phyloP scores from a whole-genome alignment of 1,140 invertebrate species.

The Drosophila miranda region DNA sequence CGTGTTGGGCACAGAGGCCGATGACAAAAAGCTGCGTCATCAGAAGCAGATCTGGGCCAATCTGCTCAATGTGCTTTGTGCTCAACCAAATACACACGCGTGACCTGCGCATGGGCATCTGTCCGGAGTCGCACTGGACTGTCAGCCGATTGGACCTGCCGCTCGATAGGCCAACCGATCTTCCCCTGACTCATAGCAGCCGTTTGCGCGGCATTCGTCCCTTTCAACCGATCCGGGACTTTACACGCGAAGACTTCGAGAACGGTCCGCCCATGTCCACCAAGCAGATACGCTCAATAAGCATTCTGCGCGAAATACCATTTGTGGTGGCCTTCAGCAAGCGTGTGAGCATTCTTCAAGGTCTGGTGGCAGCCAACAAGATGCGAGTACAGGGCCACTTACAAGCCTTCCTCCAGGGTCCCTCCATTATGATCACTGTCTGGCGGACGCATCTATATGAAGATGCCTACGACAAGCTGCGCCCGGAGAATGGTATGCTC shows the following conservation, averaged over 20 bases:
- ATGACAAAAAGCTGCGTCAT: conserved; percentile 76
- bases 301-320: conserved; percentile 94
- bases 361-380: conserved; percentile 84
- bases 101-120: conserved; percentile 90
- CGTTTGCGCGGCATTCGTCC: conserved; percentile 85
- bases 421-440: conserved; percentile 91
- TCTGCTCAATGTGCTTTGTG: conserved; percentile 85
- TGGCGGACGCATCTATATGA: conserved; percentile 97
- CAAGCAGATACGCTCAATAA: conserved; percentile 93
- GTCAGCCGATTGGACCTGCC: conserved; percentile 87
- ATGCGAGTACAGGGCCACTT: conserved; percentile 86
- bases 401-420: conserved; percentile 89
- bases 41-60: conserved; percentile 84
- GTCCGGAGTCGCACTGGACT: conserved; percentile 91
- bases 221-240: conserved; percentile 85
- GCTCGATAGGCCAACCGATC: conserved; percentile 85
- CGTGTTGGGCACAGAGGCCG: conserved; percentile 78
- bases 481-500: conserved; percentile 90
- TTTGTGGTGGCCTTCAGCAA: conserved; percentile 96
- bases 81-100: conserved; percentile 91
- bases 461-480: conserved; percentile 97
- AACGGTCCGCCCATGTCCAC: conserved; percentile 93
- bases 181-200: conserved; percentile 84
- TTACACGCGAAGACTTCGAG: conserved; percentile 86
- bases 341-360: conserved; percentile 93